Evolutionary conservation across 2,797 vertebrate genomes (phyloP), one percentile per base, ranked within the genome.

Genomic region (Tenualosa thibaudeaui): DNA sequence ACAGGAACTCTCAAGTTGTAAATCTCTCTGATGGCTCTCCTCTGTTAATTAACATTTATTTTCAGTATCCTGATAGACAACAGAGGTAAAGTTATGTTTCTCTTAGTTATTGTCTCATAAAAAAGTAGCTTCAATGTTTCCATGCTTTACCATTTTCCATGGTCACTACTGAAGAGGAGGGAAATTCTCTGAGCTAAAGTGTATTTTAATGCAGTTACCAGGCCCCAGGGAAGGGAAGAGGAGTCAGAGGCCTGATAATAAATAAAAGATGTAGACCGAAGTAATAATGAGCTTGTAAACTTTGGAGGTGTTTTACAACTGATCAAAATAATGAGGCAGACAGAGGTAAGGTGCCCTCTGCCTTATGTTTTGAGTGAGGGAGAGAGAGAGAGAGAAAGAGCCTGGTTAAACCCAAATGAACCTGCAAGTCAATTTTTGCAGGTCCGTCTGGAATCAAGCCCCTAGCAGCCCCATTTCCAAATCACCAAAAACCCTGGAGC

Each of bases 231-330:
- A 84, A 85, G 86, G 89, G 90, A 90, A 89, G 92, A 89, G 92
- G 92, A 94, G 93, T 90, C 90, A 92, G 91, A 91, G 58, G 58
- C 88, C 92, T 90, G 93, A 95, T 94, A 94, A 95, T 94, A 94
- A 95, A 95, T 95, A 95, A 95, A 92, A 93, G 89, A 93, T 92
- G 90, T 94, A 93, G 93, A 91, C 91, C 83, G 87, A 92, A 91
- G 93, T 93, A 94, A 94, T 93, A 93, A 94, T 92, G 93, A 94
- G 92, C 92, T 91, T 89, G 89, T 95, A 93, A 94, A 94, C 91
- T 92, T 91, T 89, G 92, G 91, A 91, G 93, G 90, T 93, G 92
- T 94, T 93, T 95, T 93, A 93, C 93, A 94, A 91, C 93, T 92
- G 90, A 93, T 92, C 90, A 89, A 91, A 91, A 93, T 49, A 83